Conservation (phyloP, 2,113 vertebrate species). For the Festucalex cinctus region DNA sequence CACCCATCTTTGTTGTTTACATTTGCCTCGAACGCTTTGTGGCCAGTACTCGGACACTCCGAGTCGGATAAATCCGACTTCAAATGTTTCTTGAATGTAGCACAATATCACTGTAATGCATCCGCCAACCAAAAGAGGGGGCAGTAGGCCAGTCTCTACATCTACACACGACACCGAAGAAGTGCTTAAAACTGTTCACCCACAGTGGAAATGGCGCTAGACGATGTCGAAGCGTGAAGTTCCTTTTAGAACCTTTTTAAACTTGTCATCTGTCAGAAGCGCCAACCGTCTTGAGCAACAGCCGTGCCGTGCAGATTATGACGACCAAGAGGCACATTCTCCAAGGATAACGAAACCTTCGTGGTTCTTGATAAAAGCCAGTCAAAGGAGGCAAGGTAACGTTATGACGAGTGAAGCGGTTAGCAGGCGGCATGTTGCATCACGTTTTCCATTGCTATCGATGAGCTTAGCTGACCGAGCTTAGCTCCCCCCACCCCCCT, state of each 20-base stretch:
- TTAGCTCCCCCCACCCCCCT: background rate
- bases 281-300: background rate
- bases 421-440: constrained; percentile 51
- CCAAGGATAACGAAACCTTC: constrained; percentile 25
- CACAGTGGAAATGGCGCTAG: constrained; percentile 52
- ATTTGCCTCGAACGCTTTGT: no score
- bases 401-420: constrained; percentile 19
- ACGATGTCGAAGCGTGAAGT: constrained; percentile 26
- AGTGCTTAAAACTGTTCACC: constrained; percentile 8
- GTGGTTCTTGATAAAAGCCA: constrained; percentile 39
- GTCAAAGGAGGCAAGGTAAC: constrained; percentile 42
- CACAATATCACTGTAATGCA: background rate
- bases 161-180: constrained; percentile 1
- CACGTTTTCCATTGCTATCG: constrained; percentile 41
- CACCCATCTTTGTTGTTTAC: no score
- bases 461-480: background rate
- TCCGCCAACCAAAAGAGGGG: constrained; percentile 13
- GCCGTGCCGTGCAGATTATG: constrained; percentile 46
- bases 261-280: background rate
- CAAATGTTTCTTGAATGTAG: no score
- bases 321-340: constrained; percentile 24
- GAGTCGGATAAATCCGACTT: no score
- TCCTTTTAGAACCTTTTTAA: constrained; percentile 5
- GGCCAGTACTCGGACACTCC: no score
- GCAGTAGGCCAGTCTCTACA: background rate